Evolutionary conservation across 2,888 invertebrate species (phyloP).

Genomic region (Gibbula magus): DNA sequence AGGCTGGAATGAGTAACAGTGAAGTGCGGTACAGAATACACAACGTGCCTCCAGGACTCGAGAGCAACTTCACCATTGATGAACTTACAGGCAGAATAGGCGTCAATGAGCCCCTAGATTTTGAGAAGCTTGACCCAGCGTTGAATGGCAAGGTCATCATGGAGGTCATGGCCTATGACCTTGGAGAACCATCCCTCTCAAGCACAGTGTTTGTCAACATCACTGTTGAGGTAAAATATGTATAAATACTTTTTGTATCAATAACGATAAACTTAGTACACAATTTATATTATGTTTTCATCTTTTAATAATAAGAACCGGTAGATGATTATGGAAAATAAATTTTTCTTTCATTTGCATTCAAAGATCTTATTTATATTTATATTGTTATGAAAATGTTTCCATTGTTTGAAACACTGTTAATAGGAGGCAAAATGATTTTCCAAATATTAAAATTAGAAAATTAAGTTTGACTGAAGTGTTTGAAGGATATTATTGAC

Average conservation of each 20-base stretch:
- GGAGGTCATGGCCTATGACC: constrained; percentile 64
- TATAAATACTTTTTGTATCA: constrained; percentile 39
- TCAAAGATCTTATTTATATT: no score
- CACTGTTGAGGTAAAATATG: constrained; percentile 80
- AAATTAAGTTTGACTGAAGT: no score
- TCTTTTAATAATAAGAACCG: not conserved
- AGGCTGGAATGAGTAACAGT: constrained; percentile 73
- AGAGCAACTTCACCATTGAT: constrained; percentile 80
- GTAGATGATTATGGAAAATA: not conserved
- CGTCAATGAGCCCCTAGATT: constrained; percentile 66
- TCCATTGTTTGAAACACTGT: no score
- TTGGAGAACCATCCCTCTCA: constrained; percentile 57
- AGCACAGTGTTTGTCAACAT: constrained; percentile 68
- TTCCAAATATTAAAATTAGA: no score
- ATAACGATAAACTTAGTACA: no score
- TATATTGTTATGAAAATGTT: no score
- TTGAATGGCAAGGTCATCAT: constrained; percentile 57
- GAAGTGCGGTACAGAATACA: constrained; percentile 60
- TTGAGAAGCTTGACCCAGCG: constrained; percentile 59
- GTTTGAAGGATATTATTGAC: no score
- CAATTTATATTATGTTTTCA: no score
- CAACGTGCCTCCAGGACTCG: constrained; percentile 51
- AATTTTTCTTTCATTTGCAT: not conserved
- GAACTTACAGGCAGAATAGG: constrained; percentile 79
- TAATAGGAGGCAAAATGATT: no score